phyloP scores from a whole-genome alignment of 2,113 vertebrate species.

The Forbesichthys agassizii region DNA sequence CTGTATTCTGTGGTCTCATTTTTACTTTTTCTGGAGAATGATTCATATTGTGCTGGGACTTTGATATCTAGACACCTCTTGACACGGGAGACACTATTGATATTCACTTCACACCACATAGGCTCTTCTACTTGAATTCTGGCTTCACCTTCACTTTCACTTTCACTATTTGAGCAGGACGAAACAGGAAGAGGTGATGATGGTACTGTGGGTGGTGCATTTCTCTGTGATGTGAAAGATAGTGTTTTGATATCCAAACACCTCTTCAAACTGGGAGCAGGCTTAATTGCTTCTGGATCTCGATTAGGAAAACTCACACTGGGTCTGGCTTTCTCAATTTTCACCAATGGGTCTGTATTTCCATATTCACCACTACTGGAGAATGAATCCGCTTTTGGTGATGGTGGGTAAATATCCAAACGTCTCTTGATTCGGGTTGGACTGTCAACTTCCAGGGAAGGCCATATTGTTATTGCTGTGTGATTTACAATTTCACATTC shows the following conservation, averaged over 20 bases:
- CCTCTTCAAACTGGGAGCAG: slow-evolving; percentile 20
- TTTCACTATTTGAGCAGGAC: slow-evolving; percentile 21
- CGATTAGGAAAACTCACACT: not conserved
- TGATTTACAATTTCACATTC: fast-evolving
- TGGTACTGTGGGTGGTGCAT: slow-evolving; percentile 1
- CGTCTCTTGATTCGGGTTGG: slow-evolving; percentile 8
- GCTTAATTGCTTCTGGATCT: slow-evolving; percentile 14
- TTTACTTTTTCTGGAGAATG: slow-evolving; percentile 20
- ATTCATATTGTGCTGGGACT: slow-evolving; percentile 2
- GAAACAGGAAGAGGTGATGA: slow-evolving; percentile 32
- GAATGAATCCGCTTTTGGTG: slow-evolving; percentile 12
- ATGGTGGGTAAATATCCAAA: slow-evolving; percentile 45
- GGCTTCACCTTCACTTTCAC: not conserved
- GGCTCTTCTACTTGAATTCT: not conserved
- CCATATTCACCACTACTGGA: slow-evolving; percentile 26
- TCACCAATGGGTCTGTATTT: slow-evolving; percentile 23
- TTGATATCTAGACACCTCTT: slow-evolving; percentile 14
- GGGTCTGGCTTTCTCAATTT: not conserved
- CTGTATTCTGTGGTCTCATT: slow-evolving; percentile 13
- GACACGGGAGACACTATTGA: not conserved
- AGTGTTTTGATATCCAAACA: slow-evolving; percentile 32
- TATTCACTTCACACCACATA: not conserved
- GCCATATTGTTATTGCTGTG: slow-evolving; percentile 1
- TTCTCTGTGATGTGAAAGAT: not conserved
- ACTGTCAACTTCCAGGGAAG: not conserved